Evolutionary conservation across 2,888 invertebrate genomes (phyloP).

Genomic region (Liodrosophila aerea): DNA sequence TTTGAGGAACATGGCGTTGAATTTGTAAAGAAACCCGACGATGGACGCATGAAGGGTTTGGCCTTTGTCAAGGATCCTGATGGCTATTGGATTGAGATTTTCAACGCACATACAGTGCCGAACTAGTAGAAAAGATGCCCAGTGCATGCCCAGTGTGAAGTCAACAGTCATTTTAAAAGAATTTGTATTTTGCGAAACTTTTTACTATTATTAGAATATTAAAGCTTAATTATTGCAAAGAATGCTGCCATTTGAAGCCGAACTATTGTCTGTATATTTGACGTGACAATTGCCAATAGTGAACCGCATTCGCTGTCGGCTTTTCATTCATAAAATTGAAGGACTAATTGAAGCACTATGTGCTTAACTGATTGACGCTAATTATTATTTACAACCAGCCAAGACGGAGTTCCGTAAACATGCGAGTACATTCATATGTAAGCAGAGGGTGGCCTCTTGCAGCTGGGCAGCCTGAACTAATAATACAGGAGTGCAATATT

Average conservation of each 20-base stretch:
- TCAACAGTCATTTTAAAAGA: no score
- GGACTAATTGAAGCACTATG: conserved; percentile 55
- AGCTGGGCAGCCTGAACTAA: conserved; percentile 54
- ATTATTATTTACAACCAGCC: conserved; percentile 70
- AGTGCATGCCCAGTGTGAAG: conserved; percentile 6
- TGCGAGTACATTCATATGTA: conserved; percentile 15
- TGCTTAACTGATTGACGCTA: conserved; percentile 69
- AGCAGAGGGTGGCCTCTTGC: conserved; percentile 7
- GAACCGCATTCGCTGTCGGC: neutral
- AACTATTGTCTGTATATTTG: conserved; percentile 19
- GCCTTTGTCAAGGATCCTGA: conserved; percentile 98
- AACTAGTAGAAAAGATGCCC: conserved; percentile 20
- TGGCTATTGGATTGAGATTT: conserved; percentile 98
- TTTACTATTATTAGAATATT: conserved; percentile 12
- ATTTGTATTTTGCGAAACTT: neutral
- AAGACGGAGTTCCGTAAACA: conserved; percentile 4
- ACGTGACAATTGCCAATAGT: conserved; percentile 31
- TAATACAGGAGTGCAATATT: conserved; percentile 68
- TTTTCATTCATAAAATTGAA: conserved; percentile 47
- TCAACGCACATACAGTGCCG: conserved; percentile 83
- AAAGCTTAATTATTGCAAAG: conserved; percentile 20
- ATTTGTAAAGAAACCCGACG: conserved; percentile 94
- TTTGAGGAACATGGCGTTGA: conserved; percentile 93
- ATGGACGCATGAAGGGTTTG: conserved; percentile 96
- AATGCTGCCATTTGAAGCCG: conserved; percentile 17